phyloP scores from a whole-genome alignment of 2,888 invertebrate genomes.

The Lacanobia oleracea region DNA sequence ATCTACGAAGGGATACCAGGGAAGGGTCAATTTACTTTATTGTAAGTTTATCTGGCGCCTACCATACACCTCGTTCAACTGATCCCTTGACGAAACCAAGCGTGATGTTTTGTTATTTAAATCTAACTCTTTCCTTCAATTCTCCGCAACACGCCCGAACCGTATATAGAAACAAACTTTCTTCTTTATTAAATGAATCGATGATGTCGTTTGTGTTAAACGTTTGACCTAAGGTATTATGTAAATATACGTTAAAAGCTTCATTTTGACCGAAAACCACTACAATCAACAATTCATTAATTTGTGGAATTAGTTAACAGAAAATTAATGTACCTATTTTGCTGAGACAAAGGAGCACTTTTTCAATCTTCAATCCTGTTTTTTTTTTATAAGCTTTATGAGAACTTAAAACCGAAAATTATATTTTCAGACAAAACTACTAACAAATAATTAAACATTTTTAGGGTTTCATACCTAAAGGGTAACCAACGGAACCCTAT shows the following conservation, averaged over 20 bases:
- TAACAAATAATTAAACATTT: too few relatives aligned
- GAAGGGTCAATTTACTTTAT: too few relatives aligned
- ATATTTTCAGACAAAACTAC: too few relatives aligned
- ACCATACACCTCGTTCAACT: neutral
- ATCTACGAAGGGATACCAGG: too few relatives aligned
- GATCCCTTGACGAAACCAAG: neutral
- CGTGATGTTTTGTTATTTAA: neutral
- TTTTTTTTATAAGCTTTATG: too few relatives aligned
- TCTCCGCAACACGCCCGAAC: neutral
- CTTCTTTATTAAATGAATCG: slow-evolving; percentile 30
- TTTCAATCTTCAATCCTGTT: neutral
- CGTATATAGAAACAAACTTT: slow-evolving; percentile 20
- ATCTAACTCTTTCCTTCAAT: neutral
- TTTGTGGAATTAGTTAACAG: neutral
- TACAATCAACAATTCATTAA: neutral
- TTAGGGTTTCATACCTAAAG: too few relatives aligned
- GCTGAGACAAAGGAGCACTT: neutral
- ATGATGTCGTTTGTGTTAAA: slow-evolving; percentile 39
- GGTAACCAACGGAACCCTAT: too few relatives aligned
- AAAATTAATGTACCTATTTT: too few relatives aligned
- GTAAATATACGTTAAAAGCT: slow-evolving; percentile 7
- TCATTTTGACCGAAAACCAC: neutral
- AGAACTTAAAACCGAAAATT: too few relatives aligned
- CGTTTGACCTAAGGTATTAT: slow-evolving; percentile 26
- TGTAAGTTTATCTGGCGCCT: too few relatives aligned